Evolutionary conservation across 2,113 vertebrate species (phyloP).

Genomic region (Microtus pennsylvanicus): DNA sequence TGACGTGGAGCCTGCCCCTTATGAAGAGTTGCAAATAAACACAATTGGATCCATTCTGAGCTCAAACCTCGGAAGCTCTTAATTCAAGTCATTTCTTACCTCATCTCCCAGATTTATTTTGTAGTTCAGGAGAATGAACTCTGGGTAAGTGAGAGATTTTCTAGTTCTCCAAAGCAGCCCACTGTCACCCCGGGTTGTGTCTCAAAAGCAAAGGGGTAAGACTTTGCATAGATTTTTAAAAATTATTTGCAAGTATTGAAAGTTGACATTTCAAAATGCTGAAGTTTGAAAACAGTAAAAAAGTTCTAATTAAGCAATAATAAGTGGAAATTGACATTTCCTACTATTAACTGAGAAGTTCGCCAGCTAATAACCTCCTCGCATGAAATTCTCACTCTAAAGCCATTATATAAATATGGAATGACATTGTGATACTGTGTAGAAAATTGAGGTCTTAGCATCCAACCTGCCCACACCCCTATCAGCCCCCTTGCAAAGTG

Average conservation of each 20-base stretch:
- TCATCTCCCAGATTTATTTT: slow-evolving; percentile 51
- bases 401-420: slow-evolving; percentile 53
- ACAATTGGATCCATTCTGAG: neutral
- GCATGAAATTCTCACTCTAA: slow-evolving; percentile 50
- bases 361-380: slow-evolving; percentile 49
- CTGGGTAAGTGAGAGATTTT: slow-evolving; percentile 48
- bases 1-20: slow-evolving; percentile 12
- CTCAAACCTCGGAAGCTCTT: neutral
- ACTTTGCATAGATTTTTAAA: slow-evolving; percentile 50
- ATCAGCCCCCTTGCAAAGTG: neutral
- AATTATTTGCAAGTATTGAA: slow-evolving; percentile 63
- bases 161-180: slow-evolving; percentile 42
- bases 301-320: slow-evolving; percentile 80
- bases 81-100: neutral
- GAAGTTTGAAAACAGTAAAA: slow-evolving; percentile 78
- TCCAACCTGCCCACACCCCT: neutral
- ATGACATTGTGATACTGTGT: slow-evolving; percentile 24
- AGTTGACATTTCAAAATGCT: slow-evolving; percentile 80
- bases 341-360: slow-evolving; percentile 62
- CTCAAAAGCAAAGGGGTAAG: slow-evolving; percentile 47
- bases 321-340: slow-evolving; percentile 78
- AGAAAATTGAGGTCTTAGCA: slow-evolving; percentile 66
- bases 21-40: slow-evolving; percentile 14
- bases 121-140: neutral
- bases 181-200: neutral